Conservation (phyloP, 2,113 vertebrate genomes). For the Oxyura jamaicensis region DNA sequence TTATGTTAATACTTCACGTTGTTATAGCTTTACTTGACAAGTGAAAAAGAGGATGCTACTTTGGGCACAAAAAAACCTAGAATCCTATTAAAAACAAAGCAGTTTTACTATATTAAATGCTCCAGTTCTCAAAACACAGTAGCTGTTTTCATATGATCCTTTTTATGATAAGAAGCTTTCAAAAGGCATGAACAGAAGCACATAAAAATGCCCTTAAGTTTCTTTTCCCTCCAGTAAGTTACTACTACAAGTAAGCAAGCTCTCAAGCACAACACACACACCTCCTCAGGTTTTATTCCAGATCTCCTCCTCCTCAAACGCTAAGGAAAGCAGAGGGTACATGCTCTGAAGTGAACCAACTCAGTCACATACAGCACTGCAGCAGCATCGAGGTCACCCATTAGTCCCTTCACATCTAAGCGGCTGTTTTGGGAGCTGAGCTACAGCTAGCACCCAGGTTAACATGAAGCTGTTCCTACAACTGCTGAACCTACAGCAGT, state of each 20-base stretch:
- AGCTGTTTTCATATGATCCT: neutral
- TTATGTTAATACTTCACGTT: neutral
- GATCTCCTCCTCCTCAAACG: neutral
- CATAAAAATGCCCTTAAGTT: neutral
- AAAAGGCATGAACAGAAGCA: conserved; percentile 12
- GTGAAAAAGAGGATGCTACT: neutral
- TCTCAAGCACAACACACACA: neutral
- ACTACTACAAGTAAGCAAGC: neutral
- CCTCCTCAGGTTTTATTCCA: neutral
- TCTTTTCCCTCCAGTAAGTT: neutral
- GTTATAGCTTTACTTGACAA: neutral
- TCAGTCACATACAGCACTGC: neutral
- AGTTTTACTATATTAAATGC: neutral
- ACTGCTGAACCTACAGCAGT: neutral
- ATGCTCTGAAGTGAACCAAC: neutral
- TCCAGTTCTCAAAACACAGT: neutral
- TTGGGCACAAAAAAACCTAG: neutral
- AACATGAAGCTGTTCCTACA: neutral
- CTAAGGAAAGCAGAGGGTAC: conserved; percentile 17
- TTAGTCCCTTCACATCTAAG: neutral
- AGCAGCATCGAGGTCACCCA: neutral
- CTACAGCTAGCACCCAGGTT: neutral
- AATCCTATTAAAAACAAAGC: neutral
- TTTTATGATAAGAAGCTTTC: conserved; percentile 30
- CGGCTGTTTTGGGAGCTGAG: neutral